phyloP scores from a whole-genome alignment of 2,113 vertebrate species.

The Paramormyrops kingsleyae region DNA sequence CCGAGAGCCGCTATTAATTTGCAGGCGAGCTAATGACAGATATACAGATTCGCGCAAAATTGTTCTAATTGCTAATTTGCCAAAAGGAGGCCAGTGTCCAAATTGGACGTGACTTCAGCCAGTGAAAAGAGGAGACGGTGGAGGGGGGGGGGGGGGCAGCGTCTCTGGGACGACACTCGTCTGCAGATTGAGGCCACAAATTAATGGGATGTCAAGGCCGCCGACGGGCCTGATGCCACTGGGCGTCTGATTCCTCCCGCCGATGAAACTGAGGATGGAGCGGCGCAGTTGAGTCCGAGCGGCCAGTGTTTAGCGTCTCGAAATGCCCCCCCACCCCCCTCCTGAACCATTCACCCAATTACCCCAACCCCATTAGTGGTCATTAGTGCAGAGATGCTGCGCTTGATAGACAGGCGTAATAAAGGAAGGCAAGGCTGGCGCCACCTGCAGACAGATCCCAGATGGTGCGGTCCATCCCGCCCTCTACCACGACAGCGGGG shows the following conservation, averaged over 20 bases:
- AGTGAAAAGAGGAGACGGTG: slow-evolving; percentile 58
- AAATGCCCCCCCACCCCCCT: slow-evolving; percentile 8
- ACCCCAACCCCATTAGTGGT: slow-evolving; percentile 42
- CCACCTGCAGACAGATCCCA: slow-evolving; percentile 25
- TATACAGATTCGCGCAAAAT: slow-evolving; percentile 96
- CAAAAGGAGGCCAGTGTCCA: slow-evolving; percentile 83
- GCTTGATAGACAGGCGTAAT: slow-evolving; percentile 41
- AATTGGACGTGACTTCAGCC: slow-evolving; percentile 86
- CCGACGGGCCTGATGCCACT: slow-evolving; percentile 54
- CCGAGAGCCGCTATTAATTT: slow-evolving; percentile 91
- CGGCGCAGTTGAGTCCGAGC: slow-evolving; percentile 38
- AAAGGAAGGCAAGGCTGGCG: slow-evolving; percentile 34
- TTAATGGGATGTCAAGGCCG: slow-evolving; percentile 72
- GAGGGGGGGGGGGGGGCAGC: slow-evolving; percentile 39
- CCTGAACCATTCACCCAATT: slow-evolving; percentile 25
- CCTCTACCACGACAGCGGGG: neutral
- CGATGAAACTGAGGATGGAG: slow-evolving; percentile 35
- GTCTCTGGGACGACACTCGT: slow-evolving; percentile 53
- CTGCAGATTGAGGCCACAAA: slow-evolving; percentile 65
- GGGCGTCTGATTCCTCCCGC: slow-evolving; percentile 50
- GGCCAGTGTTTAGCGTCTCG: slow-evolving; percentile 42
- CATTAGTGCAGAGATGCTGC: slow-evolving; percentile 32
- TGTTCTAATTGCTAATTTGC: slow-evolving; percentile 99
- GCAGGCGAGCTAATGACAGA: slow-evolving; percentile 96
- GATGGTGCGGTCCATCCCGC: neutral